Conservation (phyloP, 2,113 vertebrate species). For the Glareola pratincola region DNA sequence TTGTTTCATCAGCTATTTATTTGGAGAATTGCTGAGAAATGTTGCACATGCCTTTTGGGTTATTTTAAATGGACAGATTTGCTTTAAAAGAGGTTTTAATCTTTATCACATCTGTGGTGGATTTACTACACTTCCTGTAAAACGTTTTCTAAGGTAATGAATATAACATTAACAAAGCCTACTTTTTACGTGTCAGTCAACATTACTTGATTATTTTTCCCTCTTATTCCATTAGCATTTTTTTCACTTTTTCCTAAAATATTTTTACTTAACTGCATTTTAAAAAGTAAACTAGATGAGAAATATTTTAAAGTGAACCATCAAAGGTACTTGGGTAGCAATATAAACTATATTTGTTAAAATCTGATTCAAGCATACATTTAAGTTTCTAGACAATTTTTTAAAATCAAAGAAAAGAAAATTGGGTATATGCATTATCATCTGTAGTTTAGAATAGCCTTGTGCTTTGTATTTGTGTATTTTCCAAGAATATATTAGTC, state of each 20-base stretch:
- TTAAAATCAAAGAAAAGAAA: background rate
- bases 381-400: background rate
- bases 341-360: background rate
- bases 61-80: slow-evolving; percentile 38
- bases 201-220: background rate
- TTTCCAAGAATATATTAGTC: background rate
- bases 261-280: background rate
- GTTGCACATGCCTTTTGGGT: slow-evolving; percentile 19
- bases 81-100: slow-evolving; percentile 46
- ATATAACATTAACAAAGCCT: slow-evolving; percentile 8
- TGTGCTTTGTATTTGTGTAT: background rate
- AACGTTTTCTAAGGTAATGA: background rate
- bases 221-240: background rate
- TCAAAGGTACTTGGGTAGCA: background rate
- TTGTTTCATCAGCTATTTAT: slow-evolving; percentile 20
- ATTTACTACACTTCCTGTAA: slow-evolving; percentile 39
- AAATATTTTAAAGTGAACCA: background rate
- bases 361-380: background rate
- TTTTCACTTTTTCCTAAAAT: background rate
- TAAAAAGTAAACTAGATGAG: background rate
- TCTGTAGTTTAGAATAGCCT: background rate
- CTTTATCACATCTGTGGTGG: slow-evolving; percentile 43
- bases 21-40: slow-evolving; percentile 17
- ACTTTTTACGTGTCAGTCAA: slow-evolving; percentile 8
- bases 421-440: background rate